Conservation (phyloP, 2,888 invertebrate species). For the Drosophila subsilvestris region DNA sequence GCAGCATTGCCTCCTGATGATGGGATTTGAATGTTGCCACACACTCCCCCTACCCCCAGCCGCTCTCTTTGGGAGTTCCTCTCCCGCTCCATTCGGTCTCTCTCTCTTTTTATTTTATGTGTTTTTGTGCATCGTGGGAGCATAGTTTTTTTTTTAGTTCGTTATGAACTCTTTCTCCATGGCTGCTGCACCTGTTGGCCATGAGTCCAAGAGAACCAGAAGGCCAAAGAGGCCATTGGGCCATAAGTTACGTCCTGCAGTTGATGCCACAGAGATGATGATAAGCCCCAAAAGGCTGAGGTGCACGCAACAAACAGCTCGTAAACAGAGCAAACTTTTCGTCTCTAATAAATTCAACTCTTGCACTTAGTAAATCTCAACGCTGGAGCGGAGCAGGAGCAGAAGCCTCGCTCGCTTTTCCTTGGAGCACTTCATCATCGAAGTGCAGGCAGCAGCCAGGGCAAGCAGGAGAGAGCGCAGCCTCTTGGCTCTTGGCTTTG, state of each 20-base stretch:
- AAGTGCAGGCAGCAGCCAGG: conserved; percentile 57
- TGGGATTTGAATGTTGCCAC: conserved; percentile 78
- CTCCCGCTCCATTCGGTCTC: too few species aligned
- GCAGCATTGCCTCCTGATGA: conserved; percentile 51
- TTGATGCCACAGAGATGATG: conserved; percentile 61
- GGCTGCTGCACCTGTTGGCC: conserved; percentile 71
- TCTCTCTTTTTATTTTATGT: conserved; percentile 59
- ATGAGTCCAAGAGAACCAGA: neutral
- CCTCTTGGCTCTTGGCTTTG: conserved; percentile 32
- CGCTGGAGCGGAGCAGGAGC: neutral
- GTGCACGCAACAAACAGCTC: conserved; percentile 69
- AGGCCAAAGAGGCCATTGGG: conserved; percentile 23
- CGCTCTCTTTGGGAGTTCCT: conserved; percentile 15
- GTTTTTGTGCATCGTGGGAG: conserved; percentile 76
- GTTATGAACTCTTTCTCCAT: conserved; percentile 29
- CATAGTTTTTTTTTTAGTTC: conserved; percentile 66
- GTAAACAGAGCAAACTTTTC: conserved; percentile 73
- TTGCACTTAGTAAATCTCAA: conserved; percentile 75
- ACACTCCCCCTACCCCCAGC: conserved; percentile 38
- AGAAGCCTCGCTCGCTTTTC: conserved; percentile 57
- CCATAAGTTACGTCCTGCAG: conserved; percentile 61
- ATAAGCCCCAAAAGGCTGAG: conserved; percentile 15
- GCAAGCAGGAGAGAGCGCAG: conserved; percentile 53
- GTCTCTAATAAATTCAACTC: conserved; percentile 73
- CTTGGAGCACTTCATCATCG: conserved; percentile 76